phyloP scores from a whole-genome alignment of 2,888 invertebrate genomes.

The Sarcophaga rosellei region DNA sequence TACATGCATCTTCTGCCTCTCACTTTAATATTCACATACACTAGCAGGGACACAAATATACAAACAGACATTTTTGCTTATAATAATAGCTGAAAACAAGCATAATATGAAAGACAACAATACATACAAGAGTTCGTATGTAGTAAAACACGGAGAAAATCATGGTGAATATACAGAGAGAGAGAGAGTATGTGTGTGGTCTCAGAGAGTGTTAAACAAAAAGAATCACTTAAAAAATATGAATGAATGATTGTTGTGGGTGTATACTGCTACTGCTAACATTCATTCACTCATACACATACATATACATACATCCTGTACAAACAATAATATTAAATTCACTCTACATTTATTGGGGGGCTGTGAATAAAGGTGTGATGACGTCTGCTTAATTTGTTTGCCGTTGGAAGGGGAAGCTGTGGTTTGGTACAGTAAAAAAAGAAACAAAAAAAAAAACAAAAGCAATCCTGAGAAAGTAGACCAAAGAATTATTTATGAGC shows the following conservation, averaged over 20 bases:
- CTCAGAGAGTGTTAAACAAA: slow-evolving; percentile 13
- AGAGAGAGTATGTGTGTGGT: not conserved
- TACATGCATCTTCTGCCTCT: not conserved
- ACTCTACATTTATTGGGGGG: not conserved
- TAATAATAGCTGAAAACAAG: not conserved
- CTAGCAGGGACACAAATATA: too few relatives aligned
- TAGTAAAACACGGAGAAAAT: slow-evolving; percentile 35
- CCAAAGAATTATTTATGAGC: slow-evolving; percentile 67
- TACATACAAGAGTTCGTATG: slow-evolving; percentile 17
- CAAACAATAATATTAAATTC: not conserved
- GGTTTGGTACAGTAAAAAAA: not conserved
- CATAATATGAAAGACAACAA: slow-evolving; percentile 18
- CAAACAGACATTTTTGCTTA: too few relatives aligned
- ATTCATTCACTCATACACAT: not conserved
- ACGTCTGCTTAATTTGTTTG: slow-evolving; percentile 78
- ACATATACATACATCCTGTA: not conserved
- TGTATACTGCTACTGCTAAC: slow-evolving; percentile 33
- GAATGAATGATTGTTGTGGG: slow-evolving; percentile 62
- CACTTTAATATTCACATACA: not conserved
- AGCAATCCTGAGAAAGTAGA: slow-evolving; percentile 43
- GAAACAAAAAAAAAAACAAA: not conserved
- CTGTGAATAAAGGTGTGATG: slow-evolving; percentile 74
- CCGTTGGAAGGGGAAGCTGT: not conserved
- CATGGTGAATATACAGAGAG: slow-evolving; percentile 26
- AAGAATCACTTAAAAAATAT: slow-evolving; percentile 64